phyloP scores from a whole-genome alignment of 2,113 vertebrate genomes.

The Anarrhichthys ocellatus region DNA sequence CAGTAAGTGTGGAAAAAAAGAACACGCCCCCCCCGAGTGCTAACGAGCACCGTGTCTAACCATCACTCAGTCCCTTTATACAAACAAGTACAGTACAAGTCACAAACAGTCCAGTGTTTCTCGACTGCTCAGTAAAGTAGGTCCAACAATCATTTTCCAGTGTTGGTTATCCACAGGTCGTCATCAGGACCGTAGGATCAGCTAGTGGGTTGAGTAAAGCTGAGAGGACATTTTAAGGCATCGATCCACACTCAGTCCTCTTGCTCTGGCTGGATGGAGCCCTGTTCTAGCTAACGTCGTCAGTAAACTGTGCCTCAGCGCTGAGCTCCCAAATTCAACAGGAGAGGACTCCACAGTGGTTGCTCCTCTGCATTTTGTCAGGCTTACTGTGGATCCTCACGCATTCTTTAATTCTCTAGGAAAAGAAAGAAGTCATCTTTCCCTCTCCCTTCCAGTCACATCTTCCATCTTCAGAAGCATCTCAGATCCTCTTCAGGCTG shows the following conservation, averaged over 20 bases:
- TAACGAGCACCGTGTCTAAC: background rate
- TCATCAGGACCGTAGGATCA: background rate
- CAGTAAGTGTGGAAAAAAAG: background rate
- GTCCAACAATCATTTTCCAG: background rate
- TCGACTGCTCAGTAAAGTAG: constrained; percentile 12
- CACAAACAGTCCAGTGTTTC: background rate
- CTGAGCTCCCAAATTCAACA: background rate
- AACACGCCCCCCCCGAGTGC: background rate
- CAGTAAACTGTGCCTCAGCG: background rate
- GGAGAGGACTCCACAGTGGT: background rate
- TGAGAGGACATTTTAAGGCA: constrained; percentile 59
- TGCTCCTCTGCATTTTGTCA: no score
- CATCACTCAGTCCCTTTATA: constrained; percentile 2
- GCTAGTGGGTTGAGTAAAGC: constrained; percentile 19
- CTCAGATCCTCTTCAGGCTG: constrained; percentile 18
- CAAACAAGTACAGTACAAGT: constrained; percentile 15
- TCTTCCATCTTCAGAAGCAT: background rate
- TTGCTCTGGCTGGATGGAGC: background rate
- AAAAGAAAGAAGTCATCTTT: background rate
- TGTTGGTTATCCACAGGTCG: background rate
- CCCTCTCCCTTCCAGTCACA: background rate
- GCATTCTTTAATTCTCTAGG: constrained; percentile 8
- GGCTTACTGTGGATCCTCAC: background rate
- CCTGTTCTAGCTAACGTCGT: background rate
- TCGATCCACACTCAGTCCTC: background rate